Percentiles rank a stretch among this genome's conserved stretches.
Conservation (phyloP, 1,140 invertebrate genomes). For the Holcopasites calliopsidis region DNA sequence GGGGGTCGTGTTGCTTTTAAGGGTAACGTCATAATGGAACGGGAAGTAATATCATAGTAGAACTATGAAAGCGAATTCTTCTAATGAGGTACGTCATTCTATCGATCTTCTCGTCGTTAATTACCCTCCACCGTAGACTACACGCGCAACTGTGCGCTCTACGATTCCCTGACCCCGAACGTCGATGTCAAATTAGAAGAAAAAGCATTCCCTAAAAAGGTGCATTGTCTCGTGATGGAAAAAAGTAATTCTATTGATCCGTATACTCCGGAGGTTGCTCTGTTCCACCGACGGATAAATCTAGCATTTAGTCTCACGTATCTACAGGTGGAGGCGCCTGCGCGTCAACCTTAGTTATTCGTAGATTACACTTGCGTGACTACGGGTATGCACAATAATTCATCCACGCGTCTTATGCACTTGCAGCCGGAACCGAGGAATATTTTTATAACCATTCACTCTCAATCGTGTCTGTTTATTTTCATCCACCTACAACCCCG, state of each 20-base stretch:
- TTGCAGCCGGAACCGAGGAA: slow-evolving; percentile 1
- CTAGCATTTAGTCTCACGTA: slow-evolving; percentile 51
- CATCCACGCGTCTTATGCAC: slow-evolving; percentile 11
- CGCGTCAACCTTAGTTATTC: slow-evolving; percentile 16
- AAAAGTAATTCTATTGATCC: slow-evolving; percentile 52
- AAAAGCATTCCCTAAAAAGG: slow-evolving; percentile 39
- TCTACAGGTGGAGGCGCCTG: slow-evolving; percentile 62
- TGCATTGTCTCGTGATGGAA: slow-evolving; percentile 30
- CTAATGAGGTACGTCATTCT: slow-evolving; percentile 34
- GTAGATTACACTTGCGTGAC: slow-evolving; percentile 37
- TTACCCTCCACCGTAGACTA: background rate
- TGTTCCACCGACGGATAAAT: slow-evolving; percentile 59
- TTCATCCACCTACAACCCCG: background rate
- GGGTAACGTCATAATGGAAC: background rate
- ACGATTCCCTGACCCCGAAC: background rate
- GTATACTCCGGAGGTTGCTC: slow-evolving; percentile 40
- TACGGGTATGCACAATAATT: background rate
- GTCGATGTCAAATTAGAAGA: slow-evolving; percentile 32
- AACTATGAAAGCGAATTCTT: background rate
- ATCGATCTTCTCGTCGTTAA: slow-evolving; percentile 20
- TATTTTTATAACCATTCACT: slow-evolving; percentile 21
- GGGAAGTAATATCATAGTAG: background rate
- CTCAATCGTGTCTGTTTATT: background rate
- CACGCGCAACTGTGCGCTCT: background rate
- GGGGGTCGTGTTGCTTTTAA: too few relatives aligned